Base-by-base conservation (phyloP, 2,797 vertebrate species). In the Notoglanidium macrostoma region DNA sequence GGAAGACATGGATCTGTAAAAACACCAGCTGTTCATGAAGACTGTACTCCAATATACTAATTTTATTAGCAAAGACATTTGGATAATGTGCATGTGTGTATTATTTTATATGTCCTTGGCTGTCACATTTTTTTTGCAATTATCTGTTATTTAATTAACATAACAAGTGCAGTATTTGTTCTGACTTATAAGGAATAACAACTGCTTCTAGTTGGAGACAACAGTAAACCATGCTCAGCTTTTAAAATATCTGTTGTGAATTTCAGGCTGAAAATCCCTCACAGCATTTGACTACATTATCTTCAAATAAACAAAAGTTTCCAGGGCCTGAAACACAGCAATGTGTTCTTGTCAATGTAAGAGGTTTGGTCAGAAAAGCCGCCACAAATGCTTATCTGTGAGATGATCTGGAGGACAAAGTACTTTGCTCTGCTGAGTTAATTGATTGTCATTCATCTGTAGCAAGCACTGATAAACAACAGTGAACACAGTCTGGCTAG, bases 391-490 rank as follows among this genome's bases (percentile, higher is more conserved):
- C 63, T 84, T 88, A 86, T 88, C 87, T 85, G 67, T 77, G 23
- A 83, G 74, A 78, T 88, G 73, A 88, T 88, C 74, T 26, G 10
- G 12, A 57, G 79, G 40, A 88, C 88, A 80, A 83, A 86, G 76
- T 85, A 65, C 85, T 86, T 84, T 87, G 85, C 83, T 85, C 74
- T 82, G 80, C 76, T 70, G 87, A 88, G 81, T 85, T 88, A 89
- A 90, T 85, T 88, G 78, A 79, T 70, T 89, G 86, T 86, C 87
- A 89, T 89, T 90, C 79, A 85, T 88, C 86, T 87, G 88, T 54
- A 44, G 55, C 86, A 84, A 70, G 81, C 21, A 73, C 59, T 74
- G 57, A 89, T 88, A 81, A 89, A 89, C 80, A 89, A 74, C 87
- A 79, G 76, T 29, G 86, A 0, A 72, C 73, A 74, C 83, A 77